phyloP scores from a whole-genome alignment of 1,140 invertebrate genomes.

The Bombus impatiens region DNA sequence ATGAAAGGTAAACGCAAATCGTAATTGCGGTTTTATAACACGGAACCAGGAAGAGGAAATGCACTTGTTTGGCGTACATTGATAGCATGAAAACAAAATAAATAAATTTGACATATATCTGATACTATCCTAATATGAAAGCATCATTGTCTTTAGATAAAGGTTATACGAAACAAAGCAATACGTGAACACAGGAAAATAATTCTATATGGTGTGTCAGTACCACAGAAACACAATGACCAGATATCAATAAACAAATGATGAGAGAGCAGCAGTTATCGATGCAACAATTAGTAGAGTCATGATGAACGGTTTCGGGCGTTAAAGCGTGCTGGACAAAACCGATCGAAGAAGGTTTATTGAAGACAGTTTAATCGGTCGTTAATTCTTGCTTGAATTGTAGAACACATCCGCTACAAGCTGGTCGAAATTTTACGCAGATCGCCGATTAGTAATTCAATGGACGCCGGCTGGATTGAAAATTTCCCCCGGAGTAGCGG shows the following conservation, averaged over 20 bases:
- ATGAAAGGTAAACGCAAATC: neutral
- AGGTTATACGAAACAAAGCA: neutral
- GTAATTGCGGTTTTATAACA: neutral
- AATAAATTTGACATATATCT: no score
- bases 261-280: neutral
- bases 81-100: no score
- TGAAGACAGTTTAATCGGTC: slow-evolving; percentile 7
- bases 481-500: slow-evolving; percentile 17
- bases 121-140: no score
- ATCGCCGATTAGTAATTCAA: slow-evolving; percentile 24
- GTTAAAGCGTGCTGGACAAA: neutral
- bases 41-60: neutral
- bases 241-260: neutral
- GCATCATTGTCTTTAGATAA: no score
- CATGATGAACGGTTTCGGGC: neutral
- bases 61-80: neutral
- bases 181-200: neutral
- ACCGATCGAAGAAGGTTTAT: neutral
- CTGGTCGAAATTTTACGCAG: neutral
- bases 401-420: neutral
- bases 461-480: slow-evolving; percentile 23
- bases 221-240: neutral
- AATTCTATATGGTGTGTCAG: neutral
- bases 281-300: neutral
- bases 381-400: slow-evolving; percentile 20